Evolutionary conservation across 2,113 vertebrate species (phyloP).

Genomic region (Cephalopterus ornatus): DNA sequence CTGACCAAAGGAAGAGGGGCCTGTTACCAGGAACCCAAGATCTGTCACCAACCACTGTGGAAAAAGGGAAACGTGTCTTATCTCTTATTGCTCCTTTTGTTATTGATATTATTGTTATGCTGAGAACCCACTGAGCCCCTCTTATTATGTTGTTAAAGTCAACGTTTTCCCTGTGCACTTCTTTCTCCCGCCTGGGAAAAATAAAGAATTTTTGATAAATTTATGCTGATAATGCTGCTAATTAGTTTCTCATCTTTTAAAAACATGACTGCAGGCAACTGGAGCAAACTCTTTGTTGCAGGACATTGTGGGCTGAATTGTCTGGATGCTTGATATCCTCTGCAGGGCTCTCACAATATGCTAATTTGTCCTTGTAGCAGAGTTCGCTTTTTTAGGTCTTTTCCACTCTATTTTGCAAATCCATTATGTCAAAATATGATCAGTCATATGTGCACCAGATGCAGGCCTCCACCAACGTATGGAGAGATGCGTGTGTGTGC

Average conservation of each 20-base stretch:
- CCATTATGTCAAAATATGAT: neutral
- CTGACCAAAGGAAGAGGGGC: neutral
- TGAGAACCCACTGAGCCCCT: neutral
- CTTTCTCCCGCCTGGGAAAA: neutral
- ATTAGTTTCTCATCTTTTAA: slow-evolving; percentile 52
- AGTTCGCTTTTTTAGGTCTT: neutral
- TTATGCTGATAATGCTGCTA: slow-evolving; percentile 41
- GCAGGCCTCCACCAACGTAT: neutral
- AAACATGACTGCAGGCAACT: slow-evolving; percentile 3
- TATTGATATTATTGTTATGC: neutral
- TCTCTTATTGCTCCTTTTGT: neutral
- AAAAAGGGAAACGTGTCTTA: neutral
- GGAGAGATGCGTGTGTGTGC: neutral
- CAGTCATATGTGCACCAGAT: neutral
- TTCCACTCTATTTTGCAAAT: neutral
- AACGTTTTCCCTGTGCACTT: neutral
- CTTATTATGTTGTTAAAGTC: slow-evolving; percentile 37
- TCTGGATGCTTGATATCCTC: slow-evolving; percentile 25
- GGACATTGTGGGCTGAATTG: neutral
- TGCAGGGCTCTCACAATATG: slow-evolving; percentile 26
- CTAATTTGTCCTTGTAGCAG: slow-evolving; percentile 48
- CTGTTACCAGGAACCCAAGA: neutral
- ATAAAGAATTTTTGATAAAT: slow-evolving; percentile 20
- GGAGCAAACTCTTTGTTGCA: slow-evolving; percentile 1
- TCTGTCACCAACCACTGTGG: neutral